These are phyloP conservation scores for Venusia cambrica DNA, from an alignment of 2,888 invertebrate species.

Conservation along the genomic window DNA sequence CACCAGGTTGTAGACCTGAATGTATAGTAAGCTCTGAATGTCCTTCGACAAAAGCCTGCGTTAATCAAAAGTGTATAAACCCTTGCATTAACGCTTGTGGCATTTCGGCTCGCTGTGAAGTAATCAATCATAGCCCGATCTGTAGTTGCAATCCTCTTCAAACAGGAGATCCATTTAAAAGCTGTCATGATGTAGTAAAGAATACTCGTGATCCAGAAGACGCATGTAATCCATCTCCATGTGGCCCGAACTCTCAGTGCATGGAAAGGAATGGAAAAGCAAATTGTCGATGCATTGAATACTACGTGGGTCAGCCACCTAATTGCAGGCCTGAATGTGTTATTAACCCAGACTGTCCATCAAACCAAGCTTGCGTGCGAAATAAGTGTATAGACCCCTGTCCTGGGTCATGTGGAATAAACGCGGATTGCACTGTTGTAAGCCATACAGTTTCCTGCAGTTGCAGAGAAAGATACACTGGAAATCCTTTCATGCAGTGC, in stretches of 20 bases:
- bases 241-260: slow-evolving; percentile 91
- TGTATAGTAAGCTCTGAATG: slow-evolving; percentile 92
- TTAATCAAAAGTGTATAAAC: slow-evolving; percentile 90
- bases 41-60: slow-evolving; percentile 89
- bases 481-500: slow-evolving; percentile 92
- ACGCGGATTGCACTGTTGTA: slow-evolving; percentile 89
- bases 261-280: slow-evolving; percentile 83
- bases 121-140: slow-evolving; percentile 92
- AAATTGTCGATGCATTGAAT: slow-evolving; percentile 88
- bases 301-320: slow-evolving; percentile 89
- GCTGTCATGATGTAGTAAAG: slow-evolving; percentile 81
- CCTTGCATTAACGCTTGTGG: slow-evolving; percentile 93
- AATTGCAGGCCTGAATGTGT: slow-evolving; percentile 92
- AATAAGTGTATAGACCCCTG: slow-evolving; percentile 91
- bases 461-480: slow-evolving; percentile 87
- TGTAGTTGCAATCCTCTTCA: slow-evolving; percentile 89
- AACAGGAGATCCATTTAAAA: slow-evolving; percentile 90
- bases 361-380: slow-evolving; percentile 89
- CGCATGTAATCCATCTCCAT: slow-evolving; percentile 89
- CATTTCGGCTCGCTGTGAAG: slow-evolving; percentile 87
- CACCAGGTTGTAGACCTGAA: slow-evolving; percentile 91
- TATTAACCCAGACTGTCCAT: slow-evolving; percentile 90
- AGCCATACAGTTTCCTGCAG: slow-evolving; percentile 91
- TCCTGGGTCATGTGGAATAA: slow-evolving; percentile 89
- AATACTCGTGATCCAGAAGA: slow-evolving; percentile 54